Percentiles rank a stretch among this genome's conserved stretches.
phyloP scores from a whole-genome alignment of 1,140 invertebrate species.

The Aphaenogaster ashmeadi region DNA sequence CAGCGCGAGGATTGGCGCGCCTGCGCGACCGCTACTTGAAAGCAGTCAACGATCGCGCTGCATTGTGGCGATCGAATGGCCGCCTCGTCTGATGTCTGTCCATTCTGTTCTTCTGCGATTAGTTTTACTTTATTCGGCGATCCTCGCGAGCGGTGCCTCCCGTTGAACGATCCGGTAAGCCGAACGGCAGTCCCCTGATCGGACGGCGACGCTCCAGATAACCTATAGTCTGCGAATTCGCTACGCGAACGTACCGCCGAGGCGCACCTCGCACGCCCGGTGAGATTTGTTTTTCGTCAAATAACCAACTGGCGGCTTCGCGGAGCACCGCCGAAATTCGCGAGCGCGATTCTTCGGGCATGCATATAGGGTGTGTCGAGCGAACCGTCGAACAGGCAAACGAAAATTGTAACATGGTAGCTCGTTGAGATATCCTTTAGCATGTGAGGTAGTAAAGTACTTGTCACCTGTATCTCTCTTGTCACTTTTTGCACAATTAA shows the following conservation, averaged over 20 bases:
- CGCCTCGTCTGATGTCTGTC: conserved; percentile 82
- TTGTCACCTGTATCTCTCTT: conserved; percentile 6
- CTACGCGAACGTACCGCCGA: conserved; percentile 50
- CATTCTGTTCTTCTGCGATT: conserved; percentile 83
- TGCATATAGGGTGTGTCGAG: background rate
- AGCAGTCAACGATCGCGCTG: conserved; percentile 68
- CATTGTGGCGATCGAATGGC: conserved; percentile 82
- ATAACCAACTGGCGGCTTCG: conserved; percentile 12
- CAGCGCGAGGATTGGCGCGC: background rate
- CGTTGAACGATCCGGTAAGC: conserved; percentile 79
- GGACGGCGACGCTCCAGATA: conserved; percentile 3
- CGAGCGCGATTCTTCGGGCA: background rate
- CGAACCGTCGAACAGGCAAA: background rate
- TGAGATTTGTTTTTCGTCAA: conserved; percentile 80
- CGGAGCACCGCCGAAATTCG: background rate
- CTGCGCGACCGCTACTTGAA: conserved; percentile 65
- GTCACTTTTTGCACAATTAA: conserved; percentile 26
- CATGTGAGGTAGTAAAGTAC: conserved; percentile 50
- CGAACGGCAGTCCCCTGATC: background rate
- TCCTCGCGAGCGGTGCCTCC: conserved; percentile 72
- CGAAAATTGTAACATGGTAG: conserved; percentile 53
- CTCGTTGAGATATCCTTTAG: conserved; percentile 57
- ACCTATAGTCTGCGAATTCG: conserved; percentile 46
- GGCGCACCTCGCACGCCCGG: conserved; percentile 81
- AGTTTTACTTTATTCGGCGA: conserved; percentile 80